Conservation (phyloP, 2,113 vertebrate species). For the Pheucticus melanocephalus region DNA sequence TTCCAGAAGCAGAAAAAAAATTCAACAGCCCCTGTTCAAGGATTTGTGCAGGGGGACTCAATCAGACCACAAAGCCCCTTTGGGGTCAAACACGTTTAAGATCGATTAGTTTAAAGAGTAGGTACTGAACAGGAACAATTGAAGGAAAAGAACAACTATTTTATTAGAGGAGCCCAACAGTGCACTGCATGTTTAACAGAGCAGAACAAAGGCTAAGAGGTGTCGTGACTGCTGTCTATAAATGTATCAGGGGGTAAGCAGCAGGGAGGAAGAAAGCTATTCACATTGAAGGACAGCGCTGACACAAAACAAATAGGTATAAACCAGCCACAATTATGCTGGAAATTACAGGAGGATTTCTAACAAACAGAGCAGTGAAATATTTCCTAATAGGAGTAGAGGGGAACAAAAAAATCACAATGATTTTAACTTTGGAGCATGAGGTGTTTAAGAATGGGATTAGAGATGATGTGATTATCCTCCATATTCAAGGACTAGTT, state of each 20-base stretch:
- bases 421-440: background rate
- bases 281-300: background rate
- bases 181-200: conserved; percentile 15
- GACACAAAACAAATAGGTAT: conserved; percentile 42
- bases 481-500: background rate
- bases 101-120: background rate
- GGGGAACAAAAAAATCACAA: background rate
- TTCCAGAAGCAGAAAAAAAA: background rate
- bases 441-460: conserved; percentile 36
- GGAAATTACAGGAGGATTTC: conserved; percentile 19
- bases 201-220: conserved; percentile 36
- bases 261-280: conserved; percentile 44
- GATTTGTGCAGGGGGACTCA: background rate
- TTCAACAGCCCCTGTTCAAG: background rate
- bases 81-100: background rate
- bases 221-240: background rate
- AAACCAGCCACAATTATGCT: background rate
- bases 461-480: background rate
- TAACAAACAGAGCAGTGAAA: background rate
- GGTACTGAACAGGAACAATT: background rate
- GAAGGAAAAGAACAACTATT: background rate
- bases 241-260: background rate
- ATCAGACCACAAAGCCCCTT: fast-evolving
- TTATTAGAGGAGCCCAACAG: background rate
- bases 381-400: background rate